Evolutionary conservation across 2,113 vertebrate species (phyloP).

Genomic region (Stigmatopora argus): DNA sequence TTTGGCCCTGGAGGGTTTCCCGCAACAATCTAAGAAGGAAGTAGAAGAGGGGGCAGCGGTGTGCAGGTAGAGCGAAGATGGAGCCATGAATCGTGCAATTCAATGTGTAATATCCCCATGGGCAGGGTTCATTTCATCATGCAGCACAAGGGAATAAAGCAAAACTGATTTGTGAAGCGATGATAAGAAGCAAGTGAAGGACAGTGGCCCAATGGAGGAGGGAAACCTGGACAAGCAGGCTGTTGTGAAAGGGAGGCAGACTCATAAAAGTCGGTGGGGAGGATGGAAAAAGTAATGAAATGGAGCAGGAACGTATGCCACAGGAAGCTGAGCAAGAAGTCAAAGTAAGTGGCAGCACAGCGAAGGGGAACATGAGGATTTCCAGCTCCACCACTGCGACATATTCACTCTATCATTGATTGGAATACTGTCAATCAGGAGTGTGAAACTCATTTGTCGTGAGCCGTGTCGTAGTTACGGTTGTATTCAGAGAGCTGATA

Average conservation of each 20-base stretch:
- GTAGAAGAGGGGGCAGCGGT: slow-evolving; percentile 26
- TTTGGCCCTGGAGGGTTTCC: slow-evolving; percentile 30
- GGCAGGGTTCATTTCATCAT: slow-evolving; percentile 20
- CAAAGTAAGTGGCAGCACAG: slow-evolving; percentile 38
- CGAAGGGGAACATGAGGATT: slow-evolving; percentile 4
- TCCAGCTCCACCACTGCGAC: not conserved
- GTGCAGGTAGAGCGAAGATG: slow-evolving; percentile 23
- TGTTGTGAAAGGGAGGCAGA: not conserved
- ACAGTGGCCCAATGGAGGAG: slow-evolving; percentile 1
- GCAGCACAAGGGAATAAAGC: not conserved
- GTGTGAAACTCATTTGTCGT: no score
- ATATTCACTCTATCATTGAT: not conserved
- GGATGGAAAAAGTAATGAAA: not conserved
- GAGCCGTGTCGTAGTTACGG: no score
- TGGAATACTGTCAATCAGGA: not conserved
- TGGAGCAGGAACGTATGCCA: slow-evolving; percentile 11
- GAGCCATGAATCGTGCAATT: slow-evolving; percentile 22
- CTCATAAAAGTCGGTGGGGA: not conserved
- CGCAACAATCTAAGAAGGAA: slow-evolving; percentile 15
- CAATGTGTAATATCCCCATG: slow-evolving; percentile 21
- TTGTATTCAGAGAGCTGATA: no score
- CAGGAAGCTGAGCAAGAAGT: slow-evolving; percentile 35
- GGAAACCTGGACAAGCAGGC: not conserved
- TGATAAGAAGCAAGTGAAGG: slow-evolving; percentile 2
- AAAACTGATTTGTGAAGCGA: not conserved